Evolutionary conservation across 2,113 vertebrate genomes (phyloP).

Genomic region (Penelope pileata): DNA sequence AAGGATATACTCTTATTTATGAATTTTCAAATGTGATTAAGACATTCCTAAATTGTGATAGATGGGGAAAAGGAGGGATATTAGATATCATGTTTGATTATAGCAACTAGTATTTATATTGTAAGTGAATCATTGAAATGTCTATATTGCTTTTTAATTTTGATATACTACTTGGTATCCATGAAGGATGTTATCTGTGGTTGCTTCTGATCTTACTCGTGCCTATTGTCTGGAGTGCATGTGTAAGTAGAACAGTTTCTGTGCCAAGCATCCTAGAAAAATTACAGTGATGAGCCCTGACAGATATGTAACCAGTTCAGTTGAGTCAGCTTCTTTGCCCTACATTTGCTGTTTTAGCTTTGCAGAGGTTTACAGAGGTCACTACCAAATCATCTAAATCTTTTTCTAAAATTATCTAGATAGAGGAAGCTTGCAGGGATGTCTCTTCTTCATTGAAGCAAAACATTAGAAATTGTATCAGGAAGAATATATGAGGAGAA

Average conservation of each 20-base stretch:
- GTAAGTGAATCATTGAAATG: not conserved
- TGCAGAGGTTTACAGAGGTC: not conserved
- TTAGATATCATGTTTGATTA: not conserved
- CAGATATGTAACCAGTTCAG: not conserved
- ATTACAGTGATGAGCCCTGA: constrained; percentile 13
- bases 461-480: not conserved
- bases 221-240: not conserved
- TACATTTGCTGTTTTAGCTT: constrained; percentile 24
- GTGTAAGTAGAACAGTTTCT: not conserved
- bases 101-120: not conserved
- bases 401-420: not conserved
- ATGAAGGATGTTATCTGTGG: not conserved
- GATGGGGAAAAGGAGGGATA: not conserved
- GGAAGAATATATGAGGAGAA: not conserved
- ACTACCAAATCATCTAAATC: not conserved
- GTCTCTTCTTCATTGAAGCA: not conserved
- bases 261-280: not conserved
- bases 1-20: not conserved
- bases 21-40: not conserved
- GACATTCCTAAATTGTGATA: not conserved
- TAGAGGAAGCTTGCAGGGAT: not conserved
- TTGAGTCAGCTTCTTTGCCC: constrained; percentile 3
- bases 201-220: not conserved
- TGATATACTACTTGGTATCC: not conserved
- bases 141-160: not conserved